Evolutionary conservation across 2,888 invertebrate species (phyloP).

Genomic region (Bibio marci): DNA sequence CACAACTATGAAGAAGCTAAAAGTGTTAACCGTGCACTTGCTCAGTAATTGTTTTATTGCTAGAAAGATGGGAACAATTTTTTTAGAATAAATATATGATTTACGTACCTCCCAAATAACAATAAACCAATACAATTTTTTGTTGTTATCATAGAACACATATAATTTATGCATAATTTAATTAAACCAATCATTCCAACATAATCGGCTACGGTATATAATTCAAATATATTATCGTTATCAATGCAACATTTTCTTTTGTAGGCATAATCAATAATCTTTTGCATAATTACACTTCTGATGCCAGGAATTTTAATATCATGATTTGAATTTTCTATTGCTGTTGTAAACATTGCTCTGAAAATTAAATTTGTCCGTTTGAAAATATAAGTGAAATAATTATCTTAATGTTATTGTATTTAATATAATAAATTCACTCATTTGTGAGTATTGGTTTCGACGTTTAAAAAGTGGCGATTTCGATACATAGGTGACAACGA

Average conservation of each 20-base stretch:
- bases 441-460: no score
- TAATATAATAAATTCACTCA: no score
- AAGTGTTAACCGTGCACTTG: no score
- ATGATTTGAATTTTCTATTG: conserved; percentile 48
- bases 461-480: no score
- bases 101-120: conserved; percentile 53
- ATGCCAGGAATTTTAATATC: conserved; percentile 64
- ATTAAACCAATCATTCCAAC: conserved; percentile 69
- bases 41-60: no score
- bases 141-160: conserved; percentile 47
- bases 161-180: conserved; percentile 61
- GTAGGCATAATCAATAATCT: conserved; percentile 73
- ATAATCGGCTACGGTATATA: conserved; percentile 76
- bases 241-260: conserved; percentile 58
- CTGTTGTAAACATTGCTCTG: conserved; percentile 70
- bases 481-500: not conserved
- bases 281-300: conserved; percentile 54
- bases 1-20: no score
- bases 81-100: no score
- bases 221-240: conserved; percentile 59
- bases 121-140: conserved; percentile 73
- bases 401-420: conserved; percentile 5
- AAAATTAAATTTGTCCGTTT: not conserved
- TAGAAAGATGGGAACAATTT: no score
- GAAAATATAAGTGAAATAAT: not conserved